Conservation (phyloP, 2,797 vertebrate genomes). For the Aulostomus chinensis region DNA sequence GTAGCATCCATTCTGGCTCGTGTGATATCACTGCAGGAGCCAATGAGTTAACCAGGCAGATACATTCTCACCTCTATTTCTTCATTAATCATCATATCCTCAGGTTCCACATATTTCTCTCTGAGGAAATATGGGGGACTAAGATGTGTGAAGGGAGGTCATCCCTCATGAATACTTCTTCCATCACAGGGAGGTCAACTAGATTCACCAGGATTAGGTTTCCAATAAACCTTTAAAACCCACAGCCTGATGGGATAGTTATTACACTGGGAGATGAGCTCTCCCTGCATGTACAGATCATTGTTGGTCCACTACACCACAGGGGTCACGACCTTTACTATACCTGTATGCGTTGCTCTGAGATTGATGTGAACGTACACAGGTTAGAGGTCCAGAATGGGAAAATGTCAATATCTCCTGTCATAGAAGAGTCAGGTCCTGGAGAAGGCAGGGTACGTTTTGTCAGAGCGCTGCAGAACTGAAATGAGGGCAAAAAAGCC, state of each 20-base stretch:
- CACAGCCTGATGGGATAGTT: slow-evolving; percentile 26
- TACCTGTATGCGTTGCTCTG: slow-evolving; percentile 1
- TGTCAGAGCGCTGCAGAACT: too few species aligned
- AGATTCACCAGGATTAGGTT: slow-evolving; percentile 25
- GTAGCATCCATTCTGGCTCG: too few species aligned
- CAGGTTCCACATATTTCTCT: slow-evolving; percentile 1
- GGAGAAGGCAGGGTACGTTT: neutral
- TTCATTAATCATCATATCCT: neutral
- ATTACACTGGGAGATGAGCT: slow-evolving; percentile 35
- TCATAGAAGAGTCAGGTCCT: neutral
- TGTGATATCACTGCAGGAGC: too few species aligned
- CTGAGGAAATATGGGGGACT: neutral
- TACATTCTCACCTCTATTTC: too few species aligned
- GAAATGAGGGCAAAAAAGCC: too few species aligned
- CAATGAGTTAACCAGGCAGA: too few species aligned
- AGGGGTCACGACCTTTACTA: slow-evolving; percentile 30
- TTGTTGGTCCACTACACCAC: slow-evolving; percentile 22
- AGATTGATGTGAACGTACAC: slow-evolving; percentile 6
- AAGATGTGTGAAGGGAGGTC: slow-evolving; percentile 3
- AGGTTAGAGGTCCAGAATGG: slow-evolving; percentile 9
- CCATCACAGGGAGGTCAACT: slow-evolving; percentile 21
- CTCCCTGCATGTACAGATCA: slow-evolving; percentile 6
- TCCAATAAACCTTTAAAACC: slow-evolving; percentile 27
- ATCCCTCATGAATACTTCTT: slow-evolving; percentile 16
- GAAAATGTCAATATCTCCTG: slow-evolving; percentile 18